These are phyloP conservation scores for Scomber scombrus DNA, from an alignment of 2,113 vertebrate genomes.

Conservation along the genomic window DNA sequence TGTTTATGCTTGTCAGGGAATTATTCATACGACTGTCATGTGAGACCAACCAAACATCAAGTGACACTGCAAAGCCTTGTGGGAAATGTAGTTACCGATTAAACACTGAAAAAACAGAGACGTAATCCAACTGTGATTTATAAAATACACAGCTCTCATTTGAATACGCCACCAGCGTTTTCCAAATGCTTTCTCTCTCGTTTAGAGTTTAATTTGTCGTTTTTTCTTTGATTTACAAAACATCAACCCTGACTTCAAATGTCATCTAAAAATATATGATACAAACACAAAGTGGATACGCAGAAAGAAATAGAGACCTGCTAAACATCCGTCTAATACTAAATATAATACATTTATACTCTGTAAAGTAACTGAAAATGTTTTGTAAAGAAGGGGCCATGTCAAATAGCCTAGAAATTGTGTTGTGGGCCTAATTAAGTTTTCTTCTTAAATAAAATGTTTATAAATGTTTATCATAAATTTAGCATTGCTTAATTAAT, in stretches of 20 bases:
- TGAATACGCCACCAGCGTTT: not conserved
- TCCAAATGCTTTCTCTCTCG: not conserved
- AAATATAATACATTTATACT: not conserved
- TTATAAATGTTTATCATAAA: too few relatives aligned
- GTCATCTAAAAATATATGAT: too few relatives aligned
- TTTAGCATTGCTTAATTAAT: not conserved
- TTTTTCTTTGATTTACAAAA: not conserved
- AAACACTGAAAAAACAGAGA: not conserved
- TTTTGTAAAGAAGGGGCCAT: too few relatives aligned
- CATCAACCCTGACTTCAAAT: not conserved
- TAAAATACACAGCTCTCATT: not conserved
- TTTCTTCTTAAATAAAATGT: too few relatives aligned
- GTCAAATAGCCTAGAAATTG: too few relatives aligned
- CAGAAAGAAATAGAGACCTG: not conserved
- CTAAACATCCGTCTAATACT: too few relatives aligned
- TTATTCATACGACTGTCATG: constrained; percentile 40
- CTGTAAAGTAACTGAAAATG: too few relatives aligned
- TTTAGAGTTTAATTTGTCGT: not conserved
- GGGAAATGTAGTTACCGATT: constrained; percentile 67
- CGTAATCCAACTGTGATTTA: too few relatives aligned
- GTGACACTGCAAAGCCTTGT: constrained; percentile 37
- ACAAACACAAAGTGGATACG: not conserved
- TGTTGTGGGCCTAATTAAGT: too few relatives aligned
- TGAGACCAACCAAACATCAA: constrained; percentile 31
- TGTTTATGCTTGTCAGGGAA: not conserved